Base-by-base conservation (phyloP, 2,888 invertebrate species). In the Clivina fossor region DNA sequence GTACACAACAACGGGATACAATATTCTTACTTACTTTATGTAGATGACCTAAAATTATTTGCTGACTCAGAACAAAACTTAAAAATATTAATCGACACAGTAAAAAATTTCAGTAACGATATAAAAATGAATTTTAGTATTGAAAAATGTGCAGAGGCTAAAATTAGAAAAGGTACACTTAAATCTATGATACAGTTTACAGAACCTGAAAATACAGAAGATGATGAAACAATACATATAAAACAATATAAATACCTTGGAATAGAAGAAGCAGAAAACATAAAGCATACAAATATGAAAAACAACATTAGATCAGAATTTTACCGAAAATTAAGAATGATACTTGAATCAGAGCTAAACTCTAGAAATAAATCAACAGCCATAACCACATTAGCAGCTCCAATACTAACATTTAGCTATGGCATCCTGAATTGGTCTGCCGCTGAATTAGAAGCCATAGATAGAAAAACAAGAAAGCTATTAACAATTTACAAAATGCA, bases 1-100 rank as follows among this genome's bases (percentile, higher is more conserved):
- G 15, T 58, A 8, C 33, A 51, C 18, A 38, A 37, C 4, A 24
- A 26, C 30, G 37, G 15, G 5, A 49, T 35, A 49, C 35, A 26
- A 8, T 16, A 58, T 4, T 46, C 48, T 8, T 59, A 64, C 32
- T 55, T 59, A 2, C 41, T 64, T 7, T 61, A 62, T 19, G 56
- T 61, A 56, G 60, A 63, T 44, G 62, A 63, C 22, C 20, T 63
- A 8, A 58, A 61, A 37, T n/a, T 63, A 26, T 16, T 4, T n/a
- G n/a, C 8, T 19, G 30, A 26, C 26, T 28, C 28, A 16, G 16
- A 13, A 15, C 4, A 8, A 24, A 16, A 43, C 5, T 8, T 43
- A 2, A 22, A 15, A 7, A 11, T 24, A 26, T 3, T 24, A 11
- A 4, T 43, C 24, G 3, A 11, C n/a, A 26, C 26, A 4, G 22